Evolutionary conservation across 2,888 invertebrate genomes (phyloP).

Genomic region (Nesidiocoris tenuis): DNA sequence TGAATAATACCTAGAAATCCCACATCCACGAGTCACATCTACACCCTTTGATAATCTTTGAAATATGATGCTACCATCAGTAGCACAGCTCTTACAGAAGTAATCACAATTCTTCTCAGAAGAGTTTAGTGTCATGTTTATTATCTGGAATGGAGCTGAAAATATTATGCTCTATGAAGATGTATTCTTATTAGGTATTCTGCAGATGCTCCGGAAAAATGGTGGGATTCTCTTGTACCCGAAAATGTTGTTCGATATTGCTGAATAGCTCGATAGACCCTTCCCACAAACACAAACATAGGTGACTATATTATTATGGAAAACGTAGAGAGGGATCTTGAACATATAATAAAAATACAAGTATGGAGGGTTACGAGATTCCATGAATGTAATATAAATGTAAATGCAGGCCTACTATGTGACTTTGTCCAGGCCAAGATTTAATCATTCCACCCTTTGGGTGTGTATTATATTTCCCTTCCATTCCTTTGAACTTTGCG

Average conservation of each 20-base stretch:
- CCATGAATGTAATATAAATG: constrained; percentile 38
- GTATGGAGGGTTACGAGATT: constrained; percentile 9
- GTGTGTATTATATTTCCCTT: constrained; percentile 24
- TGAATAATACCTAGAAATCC: background rate
- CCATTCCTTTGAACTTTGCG: background rate
- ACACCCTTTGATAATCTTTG: too few relatives aligned
- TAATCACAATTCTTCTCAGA: too few relatives aligned
- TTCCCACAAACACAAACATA: background rate
- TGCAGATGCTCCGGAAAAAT: too few relatives aligned
- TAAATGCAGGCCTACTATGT: constrained; percentile 28
- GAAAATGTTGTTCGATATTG: background rate
- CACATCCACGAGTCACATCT: background rate
- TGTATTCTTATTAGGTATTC: too few relatives aligned
- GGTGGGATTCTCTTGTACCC: background rate
- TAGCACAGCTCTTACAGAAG: too few relatives aligned
- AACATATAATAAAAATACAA: background rate
- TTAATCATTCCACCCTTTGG: constrained; percentile 30
- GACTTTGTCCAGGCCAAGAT: constrained; percentile 29
- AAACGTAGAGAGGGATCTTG: too few relatives aligned
- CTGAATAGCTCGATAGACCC: background rate
- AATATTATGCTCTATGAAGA: too few relatives aligned
- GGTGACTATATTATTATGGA: background rate
- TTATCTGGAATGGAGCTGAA: too few relatives aligned
- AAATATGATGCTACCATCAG: too few relatives aligned
- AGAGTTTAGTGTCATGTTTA: too few relatives aligned